Conservation (phyloP, 2,888 invertebrate species). For the Eupeodes luniger region DNA sequence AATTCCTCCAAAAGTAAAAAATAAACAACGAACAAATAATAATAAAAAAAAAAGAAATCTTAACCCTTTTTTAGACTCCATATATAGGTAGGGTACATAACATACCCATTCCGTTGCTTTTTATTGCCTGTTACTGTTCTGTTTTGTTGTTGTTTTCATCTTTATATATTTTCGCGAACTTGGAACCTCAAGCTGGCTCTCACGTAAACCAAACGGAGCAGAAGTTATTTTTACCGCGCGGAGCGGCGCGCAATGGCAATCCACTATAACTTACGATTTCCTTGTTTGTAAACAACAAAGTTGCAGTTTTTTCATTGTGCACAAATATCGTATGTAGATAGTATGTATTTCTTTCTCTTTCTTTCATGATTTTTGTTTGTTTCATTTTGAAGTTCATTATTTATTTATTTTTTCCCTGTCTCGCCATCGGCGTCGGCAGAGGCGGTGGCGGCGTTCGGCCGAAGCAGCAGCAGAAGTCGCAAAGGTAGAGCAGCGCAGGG, state of each 20-base stretch:
- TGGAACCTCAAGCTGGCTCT: constrained; percentile 27
- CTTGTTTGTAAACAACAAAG: constrained; percentile 78
- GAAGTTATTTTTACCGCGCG: constrained; percentile 16
- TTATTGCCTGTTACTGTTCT: constrained; percentile 60
- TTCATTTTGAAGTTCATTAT: constrained; percentile 52
- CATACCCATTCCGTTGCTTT: constrained; percentile 58
- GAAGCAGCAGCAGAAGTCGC: constrained; percentile 8
- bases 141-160: constrained; percentile 30
- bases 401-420: constrained; percentile 34
- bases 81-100: background rate
- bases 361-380: constrained; percentile 7
- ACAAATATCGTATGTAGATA: background rate
- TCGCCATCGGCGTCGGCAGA: background rate
- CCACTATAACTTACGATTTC: constrained; percentile 77
- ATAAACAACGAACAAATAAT: constrained; percentile 18
- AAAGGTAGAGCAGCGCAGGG: constrained; percentile 35
- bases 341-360: background rate
- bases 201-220: constrained; percentile 54
- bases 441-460: background rate
- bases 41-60: constrained; percentile 14
- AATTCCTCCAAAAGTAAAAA: constrained; percentile 58
- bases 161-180: constrained; percentile 27
- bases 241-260: constrained; percentile 73
- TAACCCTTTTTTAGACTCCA: constrained; percentile 34
- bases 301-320: constrained; percentile 28